phyloP scores from a whole-genome alignment of 2,113 vertebrate genomes.

The Danio rerio region DNA sequence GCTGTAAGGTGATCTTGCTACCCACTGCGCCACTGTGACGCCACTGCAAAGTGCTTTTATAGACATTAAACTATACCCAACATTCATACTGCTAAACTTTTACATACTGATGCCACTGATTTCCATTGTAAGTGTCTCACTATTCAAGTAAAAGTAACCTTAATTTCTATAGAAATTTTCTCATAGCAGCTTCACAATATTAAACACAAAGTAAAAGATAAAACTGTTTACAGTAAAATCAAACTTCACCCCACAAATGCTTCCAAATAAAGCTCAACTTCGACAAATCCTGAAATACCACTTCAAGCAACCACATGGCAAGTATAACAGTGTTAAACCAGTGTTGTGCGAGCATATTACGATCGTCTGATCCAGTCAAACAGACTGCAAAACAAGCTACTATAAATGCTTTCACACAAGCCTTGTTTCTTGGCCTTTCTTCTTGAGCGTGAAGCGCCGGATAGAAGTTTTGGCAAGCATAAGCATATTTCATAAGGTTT shows the following conservation, averaged over 20 bases:
- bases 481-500: slow-evolving; percentile 43
- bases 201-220: neutral
- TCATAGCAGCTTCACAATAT: no score
- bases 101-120: no score
- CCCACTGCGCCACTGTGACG: no score
- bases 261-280: no score
- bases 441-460: neutral
- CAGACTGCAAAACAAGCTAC: neutral
- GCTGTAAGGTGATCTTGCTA: no score
- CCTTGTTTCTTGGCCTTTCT: neutral
- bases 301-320: neutral
- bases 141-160: no score
- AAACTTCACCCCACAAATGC: neutral
- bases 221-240: neutral
- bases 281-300: neutral
- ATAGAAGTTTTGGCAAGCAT: slow-evolving; percentile 16
- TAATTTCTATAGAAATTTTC: no score
- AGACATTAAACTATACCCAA: no score
- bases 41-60: no score
- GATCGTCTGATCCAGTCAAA: neutral
- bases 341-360: neutral
- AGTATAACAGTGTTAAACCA: neutral
- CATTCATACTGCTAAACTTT: no score
- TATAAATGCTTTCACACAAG: slow-evolving; percentile 30
- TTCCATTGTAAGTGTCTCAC: no score